Evolutionary conservation across 1,140 invertebrate species (phyloP).

Genomic region (Oedothorax gibbosus): DNA sequence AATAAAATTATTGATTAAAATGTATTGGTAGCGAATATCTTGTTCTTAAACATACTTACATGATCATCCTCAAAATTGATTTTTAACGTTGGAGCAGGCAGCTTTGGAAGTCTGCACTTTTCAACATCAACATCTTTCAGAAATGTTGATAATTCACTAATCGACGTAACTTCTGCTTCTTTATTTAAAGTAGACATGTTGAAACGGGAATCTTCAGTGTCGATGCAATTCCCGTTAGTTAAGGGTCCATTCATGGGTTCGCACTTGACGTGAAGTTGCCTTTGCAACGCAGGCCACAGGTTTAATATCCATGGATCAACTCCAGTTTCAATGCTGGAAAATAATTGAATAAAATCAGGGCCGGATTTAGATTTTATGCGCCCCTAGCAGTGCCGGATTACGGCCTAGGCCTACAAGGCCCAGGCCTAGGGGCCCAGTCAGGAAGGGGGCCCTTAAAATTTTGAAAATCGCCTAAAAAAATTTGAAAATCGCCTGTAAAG

Average conservation of each 20-base stretch:
- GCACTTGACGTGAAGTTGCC: slow-evolving; percentile 41
- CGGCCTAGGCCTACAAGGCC: no score
- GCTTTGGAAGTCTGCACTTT: slow-evolving; percentile 19
- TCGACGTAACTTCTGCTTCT: slow-evolving; percentile 57
- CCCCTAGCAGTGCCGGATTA: background rate
- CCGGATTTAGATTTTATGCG: no score
- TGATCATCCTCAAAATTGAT: slow-evolving; percentile 6
- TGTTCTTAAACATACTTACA: background rate
- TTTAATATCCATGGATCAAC: slow-evolving; percentile 73
- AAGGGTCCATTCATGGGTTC: no score
- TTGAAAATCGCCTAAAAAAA: no score
- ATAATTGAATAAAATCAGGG: slow-evolving; percentile 11
- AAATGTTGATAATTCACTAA: background rate
- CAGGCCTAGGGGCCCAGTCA: no score
- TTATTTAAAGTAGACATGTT: slow-evolving; percentile 5
- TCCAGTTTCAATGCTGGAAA: slow-evolving; percentile 69
- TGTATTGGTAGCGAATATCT: no score
- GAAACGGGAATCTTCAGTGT: no score
- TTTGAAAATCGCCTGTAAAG: no score
- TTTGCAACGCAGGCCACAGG: slow-evolving; percentile 68
- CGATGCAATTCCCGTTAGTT: no score
- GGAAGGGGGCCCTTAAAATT: no score
- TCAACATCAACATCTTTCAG: slow-evolving; percentile 7
- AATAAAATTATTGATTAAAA: no score
- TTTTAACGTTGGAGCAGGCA: slow-evolving; percentile 20